Evolutionary conservation across 2,888 invertebrate genomes (phyloP).

Genomic region (Diloba caeruleocephala): DNA sequence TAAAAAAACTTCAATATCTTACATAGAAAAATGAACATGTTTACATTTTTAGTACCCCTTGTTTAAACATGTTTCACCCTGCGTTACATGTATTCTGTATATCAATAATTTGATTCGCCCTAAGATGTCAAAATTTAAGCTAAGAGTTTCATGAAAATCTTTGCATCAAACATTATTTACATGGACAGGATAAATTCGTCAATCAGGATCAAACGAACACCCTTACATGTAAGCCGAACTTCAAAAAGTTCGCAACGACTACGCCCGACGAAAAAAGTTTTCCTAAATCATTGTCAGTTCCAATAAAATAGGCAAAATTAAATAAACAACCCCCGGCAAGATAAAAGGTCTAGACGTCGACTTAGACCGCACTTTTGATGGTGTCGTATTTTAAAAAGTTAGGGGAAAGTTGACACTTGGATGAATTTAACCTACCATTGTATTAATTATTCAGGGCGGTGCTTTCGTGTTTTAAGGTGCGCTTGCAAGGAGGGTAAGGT

Average conservation of each 20-base stretch:
- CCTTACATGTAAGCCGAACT: constrained; percentile 60
- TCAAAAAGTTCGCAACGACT: constrained; percentile 64
- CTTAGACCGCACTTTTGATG: constrained; percentile 86
- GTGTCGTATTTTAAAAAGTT: constrained; percentile 85
- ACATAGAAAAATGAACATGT: constrained; percentile 43
- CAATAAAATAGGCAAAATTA: constrained; percentile 87
- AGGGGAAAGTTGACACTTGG: constrained; percentile 87
- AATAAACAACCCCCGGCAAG: constrained; percentile 83
- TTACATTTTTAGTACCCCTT: constrained; percentile 61
- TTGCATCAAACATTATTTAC: constrained; percentile 73
- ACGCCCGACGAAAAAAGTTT: constrained; percentile 70
- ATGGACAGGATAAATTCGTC: constrained; percentile 80
- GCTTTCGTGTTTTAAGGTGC: constrained; percentile 85
- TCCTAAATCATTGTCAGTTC: constrained; percentile 85
- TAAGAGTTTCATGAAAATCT: constrained; percentile 65
- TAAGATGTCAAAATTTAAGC: constrained; percentile 71
- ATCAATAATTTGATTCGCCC: constrained; percentile 75
- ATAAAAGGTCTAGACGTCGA: constrained; percentile 85
- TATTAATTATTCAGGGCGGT: constrained; percentile 88
- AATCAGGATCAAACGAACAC: constrained; percentile 82
- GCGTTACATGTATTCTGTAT: constrained; percentile 60
- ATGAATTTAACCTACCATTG: constrained; percentile 88
- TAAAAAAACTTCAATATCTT: constrained; percentile 5
- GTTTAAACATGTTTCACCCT: constrained; percentile 60
- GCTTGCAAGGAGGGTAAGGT: constrained; percentile 79